Conservation (phyloP, 2,888 invertebrate species). For the Latrodectus hesperus region DNA sequence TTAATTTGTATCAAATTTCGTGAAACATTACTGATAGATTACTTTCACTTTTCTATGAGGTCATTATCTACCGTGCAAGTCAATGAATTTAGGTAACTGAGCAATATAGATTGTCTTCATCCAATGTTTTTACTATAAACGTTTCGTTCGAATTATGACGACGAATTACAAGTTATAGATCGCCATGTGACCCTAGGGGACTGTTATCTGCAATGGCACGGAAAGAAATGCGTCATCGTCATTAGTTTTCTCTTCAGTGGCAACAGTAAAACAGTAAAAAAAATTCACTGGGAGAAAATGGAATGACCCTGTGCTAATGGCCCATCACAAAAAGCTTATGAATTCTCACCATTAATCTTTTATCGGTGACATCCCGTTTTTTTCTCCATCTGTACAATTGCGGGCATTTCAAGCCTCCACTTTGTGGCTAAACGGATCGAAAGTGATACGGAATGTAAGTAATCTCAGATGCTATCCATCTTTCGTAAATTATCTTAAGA, state of each 20-base stretch:
- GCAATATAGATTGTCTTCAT: no score
- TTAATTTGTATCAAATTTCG: no score
- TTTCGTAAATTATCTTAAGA: no score
- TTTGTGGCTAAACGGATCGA: conserved; percentile 1
- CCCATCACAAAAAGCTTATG: conserved; percentile 59
- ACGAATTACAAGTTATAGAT: conserved; percentile 35
- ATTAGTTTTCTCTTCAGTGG: conserved; percentile 43
- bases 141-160: no score
- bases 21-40: no score
- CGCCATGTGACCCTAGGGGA: conserved; percentile 34
- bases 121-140: no score
- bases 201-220: conserved; percentile 45
- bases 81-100: no score
- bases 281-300: conserved; percentile 38
- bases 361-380: neutral
- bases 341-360: conserved; percentile 55
- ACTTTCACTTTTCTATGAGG: no score
- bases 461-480: no score
- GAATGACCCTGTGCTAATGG: conserved; percentile 54
- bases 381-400: neutral
- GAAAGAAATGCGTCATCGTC: conserved; percentile 38
- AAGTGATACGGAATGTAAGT: neutral
- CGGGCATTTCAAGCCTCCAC: neutral
- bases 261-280: conserved; percentile 3
- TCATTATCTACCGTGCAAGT: no score